Conservation (phyloP, 2,113 vertebrate genomes). For the Chloroceryle aenea region DNA sequence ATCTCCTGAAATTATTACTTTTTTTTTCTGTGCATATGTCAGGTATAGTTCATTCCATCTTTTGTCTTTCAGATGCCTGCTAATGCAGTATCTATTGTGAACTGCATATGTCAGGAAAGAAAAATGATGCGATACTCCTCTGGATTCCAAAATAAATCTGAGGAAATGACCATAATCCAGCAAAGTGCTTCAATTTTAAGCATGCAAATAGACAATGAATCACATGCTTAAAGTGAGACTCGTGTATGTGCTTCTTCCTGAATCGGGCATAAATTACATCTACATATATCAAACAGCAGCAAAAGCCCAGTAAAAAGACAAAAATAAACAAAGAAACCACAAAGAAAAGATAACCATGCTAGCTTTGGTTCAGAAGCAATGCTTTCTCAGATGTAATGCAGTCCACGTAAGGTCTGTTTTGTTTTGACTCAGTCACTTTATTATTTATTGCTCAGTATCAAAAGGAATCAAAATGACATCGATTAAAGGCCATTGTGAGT, state of each 20-base stretch:
- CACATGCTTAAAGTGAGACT: constrained; percentile 32
- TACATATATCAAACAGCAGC: neutral
- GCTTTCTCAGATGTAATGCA: constrained; percentile 22
- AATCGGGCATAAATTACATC: constrained; percentile 18
- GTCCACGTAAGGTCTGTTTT: constrained; percentile 38
- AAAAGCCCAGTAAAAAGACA: constrained; percentile 11
- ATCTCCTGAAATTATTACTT: neutral
- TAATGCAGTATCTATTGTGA: neutral
- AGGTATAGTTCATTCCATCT: neutral
- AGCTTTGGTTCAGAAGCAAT: constrained; percentile 59
- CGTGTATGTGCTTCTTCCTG: constrained; percentile 8
- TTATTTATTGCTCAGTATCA: constrained; percentile 80
- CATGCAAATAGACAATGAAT: constrained; percentile 20
- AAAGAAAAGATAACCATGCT: constrained; percentile 19
- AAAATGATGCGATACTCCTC: neutral
- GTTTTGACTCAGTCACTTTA: constrained; percentile 58
- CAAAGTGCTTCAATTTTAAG: constrained; percentile 24
- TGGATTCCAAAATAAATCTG: constrained; percentile 12
- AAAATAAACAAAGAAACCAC: neutral
- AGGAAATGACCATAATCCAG: constrained; percentile 6
- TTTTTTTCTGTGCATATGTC: constrained; percentile 38
- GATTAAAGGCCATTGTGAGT: constrained; percentile 74
- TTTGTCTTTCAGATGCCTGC: constrained; percentile 4
- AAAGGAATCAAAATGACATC: constrained; percentile 71
- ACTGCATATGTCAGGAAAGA: neutral